phyloP scores from a whole-genome alignment of 2,113 vertebrate species.

The Pristiophorus japonicus region DNA sequence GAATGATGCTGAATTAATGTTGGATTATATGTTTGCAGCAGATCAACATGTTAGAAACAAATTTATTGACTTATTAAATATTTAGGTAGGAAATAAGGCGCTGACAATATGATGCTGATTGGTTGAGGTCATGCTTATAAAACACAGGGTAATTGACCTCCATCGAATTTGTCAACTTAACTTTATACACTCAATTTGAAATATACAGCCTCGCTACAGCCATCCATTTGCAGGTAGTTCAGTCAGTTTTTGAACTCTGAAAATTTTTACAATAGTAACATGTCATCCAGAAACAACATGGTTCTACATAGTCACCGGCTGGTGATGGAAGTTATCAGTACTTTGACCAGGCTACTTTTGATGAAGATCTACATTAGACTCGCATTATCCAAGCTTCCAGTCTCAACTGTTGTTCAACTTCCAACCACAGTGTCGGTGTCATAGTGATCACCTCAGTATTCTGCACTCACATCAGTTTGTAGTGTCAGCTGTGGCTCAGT shows the following conservation, averaged over 20 bases:
- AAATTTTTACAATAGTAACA: too few relatives aligned
- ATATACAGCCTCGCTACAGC: neutral
- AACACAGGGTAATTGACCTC: neutral
- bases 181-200: neutral
- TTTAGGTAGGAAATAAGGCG: neutral
- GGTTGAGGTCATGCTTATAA: neutral
- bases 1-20: neutral
- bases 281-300: neutral
- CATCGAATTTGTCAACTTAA: neutral
- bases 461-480: too few relatives aligned
- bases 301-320: neutral
- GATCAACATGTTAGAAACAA: neutral
- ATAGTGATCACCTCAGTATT: too few relatives aligned
- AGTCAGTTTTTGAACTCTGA: neutral
- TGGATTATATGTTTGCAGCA: neutral
- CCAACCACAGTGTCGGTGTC: too few relatives aligned
- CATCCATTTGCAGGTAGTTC: neutral
- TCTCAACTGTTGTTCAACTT: too few relatives aligned
- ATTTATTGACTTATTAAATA: slow-evolving; percentile 1
- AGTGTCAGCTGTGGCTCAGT: neutral
- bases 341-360: neutral
- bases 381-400: neutral
- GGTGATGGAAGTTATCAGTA: neutral
- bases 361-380: neutral
- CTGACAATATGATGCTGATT: neutral